These are phyloP conservation scores for Pseudococcus jackbeardsleyi DNA, from an alignment of 2,888 invertebrate genomes.

Conservation along the genomic window DNA sequence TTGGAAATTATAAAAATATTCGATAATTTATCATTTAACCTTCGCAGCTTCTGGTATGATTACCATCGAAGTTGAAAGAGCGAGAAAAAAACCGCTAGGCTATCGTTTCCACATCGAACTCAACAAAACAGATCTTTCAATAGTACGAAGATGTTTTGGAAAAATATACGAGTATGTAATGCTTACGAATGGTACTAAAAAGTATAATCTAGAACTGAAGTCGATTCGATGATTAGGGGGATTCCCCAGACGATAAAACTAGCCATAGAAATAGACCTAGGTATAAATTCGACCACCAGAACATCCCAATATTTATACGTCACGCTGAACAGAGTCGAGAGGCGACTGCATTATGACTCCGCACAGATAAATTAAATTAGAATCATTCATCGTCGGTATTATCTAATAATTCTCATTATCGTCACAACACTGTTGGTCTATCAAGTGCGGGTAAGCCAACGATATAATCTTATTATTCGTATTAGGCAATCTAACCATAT, in stretches of 20 bases:
- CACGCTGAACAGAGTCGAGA: not conserved
- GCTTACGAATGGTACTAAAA: not conserved
- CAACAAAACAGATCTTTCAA: not conserved
- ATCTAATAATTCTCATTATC: conserved; percentile 54
- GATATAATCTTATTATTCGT: conserved; percentile 42
- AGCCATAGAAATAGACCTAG: not conserved
- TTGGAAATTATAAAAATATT: conserved; percentile 51
- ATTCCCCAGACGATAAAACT: not conserved
- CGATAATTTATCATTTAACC: conserved; percentile 37
- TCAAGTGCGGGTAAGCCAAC: not conserved
- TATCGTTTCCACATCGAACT: not conserved
- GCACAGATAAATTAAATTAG: conserved; percentile 32
- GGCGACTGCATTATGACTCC: not conserved
- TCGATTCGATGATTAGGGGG: not conserved
- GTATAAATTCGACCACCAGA: not conserved
- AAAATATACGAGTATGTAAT: not conserved
- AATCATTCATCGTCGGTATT: conserved; percentile 30
- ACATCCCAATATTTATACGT: conserved; percentile 11
- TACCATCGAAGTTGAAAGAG: not conserved
- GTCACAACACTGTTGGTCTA: conserved; percentile 29
- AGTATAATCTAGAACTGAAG: not conserved
- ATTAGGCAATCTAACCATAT: conserved; percentile 13
- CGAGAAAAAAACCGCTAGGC: not conserved
- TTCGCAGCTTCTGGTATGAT: conserved; percentile 41
- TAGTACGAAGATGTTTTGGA: not conserved